phyloP scores from a whole-genome alignment of 2,797 vertebrate species.

The Myotis planiceps region DNA sequence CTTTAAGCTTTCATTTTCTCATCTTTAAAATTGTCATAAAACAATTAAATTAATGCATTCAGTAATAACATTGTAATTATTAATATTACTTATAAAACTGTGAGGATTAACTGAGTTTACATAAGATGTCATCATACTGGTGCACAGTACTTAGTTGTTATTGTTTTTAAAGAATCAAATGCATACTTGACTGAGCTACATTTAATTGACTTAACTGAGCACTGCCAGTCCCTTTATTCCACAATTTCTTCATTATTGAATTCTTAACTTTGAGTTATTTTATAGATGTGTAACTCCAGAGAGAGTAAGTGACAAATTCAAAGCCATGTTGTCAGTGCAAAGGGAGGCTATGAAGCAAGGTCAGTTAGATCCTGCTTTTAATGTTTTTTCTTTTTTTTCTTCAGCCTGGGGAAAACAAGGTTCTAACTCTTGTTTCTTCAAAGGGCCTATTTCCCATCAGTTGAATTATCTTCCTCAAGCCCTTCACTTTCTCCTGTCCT shows the following conservation, averaged over 20 bases:
- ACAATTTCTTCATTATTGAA: background rate
- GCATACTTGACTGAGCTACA: background rate
- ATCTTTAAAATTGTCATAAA: background rate
- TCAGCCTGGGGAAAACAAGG: background rate
- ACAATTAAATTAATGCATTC: background rate
- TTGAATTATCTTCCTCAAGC: background rate
- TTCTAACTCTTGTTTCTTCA: conserved; percentile 28
- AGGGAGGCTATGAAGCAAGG: background rate
- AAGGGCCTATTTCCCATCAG: background rate
- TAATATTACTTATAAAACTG: background rate
- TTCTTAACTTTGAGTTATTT: conserved; percentile 19
- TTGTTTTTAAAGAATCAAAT: background rate
- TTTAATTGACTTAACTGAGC: background rate
- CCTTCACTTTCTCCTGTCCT: background rate
- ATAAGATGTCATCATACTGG: background rate
- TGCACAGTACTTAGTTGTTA: background rate
- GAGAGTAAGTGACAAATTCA: conserved; percentile 25
- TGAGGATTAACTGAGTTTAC: background rate
- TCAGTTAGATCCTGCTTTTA: background rate
- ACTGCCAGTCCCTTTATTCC: background rate
- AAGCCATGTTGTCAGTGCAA: background rate
- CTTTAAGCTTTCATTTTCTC: background rate
- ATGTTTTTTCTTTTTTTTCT: background rate
- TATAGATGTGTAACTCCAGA: background rate
- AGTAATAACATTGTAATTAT: background rate